Percentiles rank a stretch among this genome's conserved stretches.
These are phyloP conservation scores for Murina feae DNA, from an alignment of 2,113 vertebrate species.

Conservation along the genomic window DNA sequence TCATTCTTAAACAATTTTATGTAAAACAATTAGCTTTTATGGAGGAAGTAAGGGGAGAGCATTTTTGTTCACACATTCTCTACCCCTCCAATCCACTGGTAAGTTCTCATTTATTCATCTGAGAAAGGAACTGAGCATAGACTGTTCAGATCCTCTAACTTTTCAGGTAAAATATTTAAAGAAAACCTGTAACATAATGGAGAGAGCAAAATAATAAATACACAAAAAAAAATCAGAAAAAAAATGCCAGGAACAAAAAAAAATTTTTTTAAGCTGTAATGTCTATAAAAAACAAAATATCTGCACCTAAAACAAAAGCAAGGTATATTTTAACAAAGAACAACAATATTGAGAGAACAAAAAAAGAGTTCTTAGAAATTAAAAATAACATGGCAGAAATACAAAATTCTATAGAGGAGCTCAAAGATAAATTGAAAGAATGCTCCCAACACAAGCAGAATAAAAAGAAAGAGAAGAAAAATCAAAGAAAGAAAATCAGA, in stretches of 20 bases:
- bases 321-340: not conserved
- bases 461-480: not conserved
- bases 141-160: not conserved
- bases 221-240: too few species aligned
- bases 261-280: not conserved
- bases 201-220: not conserved
- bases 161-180: not conserved
- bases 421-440: not conserved
- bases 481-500: not conserved
- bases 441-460: not conserved
- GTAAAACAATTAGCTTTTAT: not conserved
- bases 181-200: not conserved
- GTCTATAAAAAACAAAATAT: not conserved
- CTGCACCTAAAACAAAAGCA: not conserved
- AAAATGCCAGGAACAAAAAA: not conserved
- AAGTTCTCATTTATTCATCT: not conserved
- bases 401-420: not conserved
- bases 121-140: not conserved
- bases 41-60: not conserved
- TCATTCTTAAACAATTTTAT: constrained; percentile 10
- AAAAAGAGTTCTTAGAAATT: not conserved
- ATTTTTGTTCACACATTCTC: not conserved
- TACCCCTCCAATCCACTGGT: not conserved
- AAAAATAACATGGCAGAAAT: not conserved
- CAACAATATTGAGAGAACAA: not conserved